phyloP scores from a whole-genome alignment of 2,797 vertebrate genomes.

The Micromesistius poutassou region DNA sequence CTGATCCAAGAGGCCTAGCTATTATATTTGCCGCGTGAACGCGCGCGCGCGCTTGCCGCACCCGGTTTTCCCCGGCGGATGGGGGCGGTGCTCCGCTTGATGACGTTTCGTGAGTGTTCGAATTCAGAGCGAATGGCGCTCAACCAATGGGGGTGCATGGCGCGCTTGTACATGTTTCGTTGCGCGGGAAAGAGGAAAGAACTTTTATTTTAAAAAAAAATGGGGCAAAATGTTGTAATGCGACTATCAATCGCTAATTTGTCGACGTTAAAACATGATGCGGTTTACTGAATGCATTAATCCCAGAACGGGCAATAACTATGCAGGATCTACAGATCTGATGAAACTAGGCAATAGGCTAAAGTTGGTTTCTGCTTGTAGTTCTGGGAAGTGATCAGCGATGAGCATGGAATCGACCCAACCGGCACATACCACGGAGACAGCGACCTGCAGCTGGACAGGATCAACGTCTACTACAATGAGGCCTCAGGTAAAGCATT shows the following conservation, averaged over 20 bases:
- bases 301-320: neutral
- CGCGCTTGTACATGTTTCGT: conserved; percentile 42
- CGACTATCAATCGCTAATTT: too few relatives aligned
- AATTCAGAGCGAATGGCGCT: conserved; percentile 40
- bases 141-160: conserved; percentile 54
- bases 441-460: conserved; percentile 79
- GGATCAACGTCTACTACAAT: conserved; percentile 82
- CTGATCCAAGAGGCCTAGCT: neutral
- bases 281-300: neutral
- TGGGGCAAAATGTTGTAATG: neutral
- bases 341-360: neutral
- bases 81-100: conserved; percentile 43
- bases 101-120: conserved; percentile 61
- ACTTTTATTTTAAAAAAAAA: neutral
- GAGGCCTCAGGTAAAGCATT: conserved; percentile 71
- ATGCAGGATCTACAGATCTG: neutral
- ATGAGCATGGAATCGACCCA: conserved; percentile 80
- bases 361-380: conserved; percentile 23
- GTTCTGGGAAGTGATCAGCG: conserved; percentile 83
- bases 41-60: conserved; percentile 22
- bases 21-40: neutral
- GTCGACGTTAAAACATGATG: too few relatives aligned
- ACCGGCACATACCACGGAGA: conserved; percentile 80
- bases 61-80: conserved; percentile 35
- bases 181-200: conserved; percentile 31